Percentiles rank a stretch among this genome's conserved stretches.
These are phyloP conservation scores for Tridacna gigas DNA, from an alignment of 2,888 invertebrate species.

Conservation along the genomic window DNA sequence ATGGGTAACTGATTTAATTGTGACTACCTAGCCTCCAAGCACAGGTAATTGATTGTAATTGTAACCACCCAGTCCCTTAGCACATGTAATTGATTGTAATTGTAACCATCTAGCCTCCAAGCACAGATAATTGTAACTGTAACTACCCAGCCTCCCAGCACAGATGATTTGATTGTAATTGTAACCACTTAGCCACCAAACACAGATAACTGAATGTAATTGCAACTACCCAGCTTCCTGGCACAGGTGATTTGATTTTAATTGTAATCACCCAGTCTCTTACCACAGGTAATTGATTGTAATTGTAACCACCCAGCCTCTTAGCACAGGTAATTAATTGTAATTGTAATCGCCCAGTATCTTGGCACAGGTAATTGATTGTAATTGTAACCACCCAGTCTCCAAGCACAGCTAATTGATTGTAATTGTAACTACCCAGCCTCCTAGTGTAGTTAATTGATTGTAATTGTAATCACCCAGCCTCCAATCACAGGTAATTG, in stretches of 20 bases:
- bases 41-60: no score
- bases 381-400: no score
- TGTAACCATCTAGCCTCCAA: slow-evolving; percentile 59
- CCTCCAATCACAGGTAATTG: not conserved
- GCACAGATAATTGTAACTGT: slow-evolving; percentile 50
- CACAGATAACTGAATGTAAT: no score
- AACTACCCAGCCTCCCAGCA: not conserved
- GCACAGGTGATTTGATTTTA: no score
- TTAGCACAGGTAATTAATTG: slow-evolving; percentile 43
- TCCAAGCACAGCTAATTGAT: no score
- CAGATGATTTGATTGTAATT: slow-evolving; percentile 44
- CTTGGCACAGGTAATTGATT: no score
- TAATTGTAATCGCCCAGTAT: not conserved
- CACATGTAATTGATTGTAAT: not conserved
- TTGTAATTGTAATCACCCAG: not conserved
- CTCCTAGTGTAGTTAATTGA: slow-evolving; percentile 62
- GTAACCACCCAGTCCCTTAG: no score
- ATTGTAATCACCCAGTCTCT: slow-evolving; percentile 57
- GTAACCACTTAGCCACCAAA: not conserved
- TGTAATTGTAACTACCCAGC: slow-evolving; percentile 52
- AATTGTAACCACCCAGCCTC: not conserved
- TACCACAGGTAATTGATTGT: slow-evolving; percentile 57
- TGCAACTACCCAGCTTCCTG: no score
- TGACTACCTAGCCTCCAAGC: not conserved
- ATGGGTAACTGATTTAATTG: slow-evolving; percentile 43